These are phyloP conservation scores for Megalops cyprinoides DNA, from an alignment of 2,797 vertebrate species.

Conservation along the genomic window DNA sequence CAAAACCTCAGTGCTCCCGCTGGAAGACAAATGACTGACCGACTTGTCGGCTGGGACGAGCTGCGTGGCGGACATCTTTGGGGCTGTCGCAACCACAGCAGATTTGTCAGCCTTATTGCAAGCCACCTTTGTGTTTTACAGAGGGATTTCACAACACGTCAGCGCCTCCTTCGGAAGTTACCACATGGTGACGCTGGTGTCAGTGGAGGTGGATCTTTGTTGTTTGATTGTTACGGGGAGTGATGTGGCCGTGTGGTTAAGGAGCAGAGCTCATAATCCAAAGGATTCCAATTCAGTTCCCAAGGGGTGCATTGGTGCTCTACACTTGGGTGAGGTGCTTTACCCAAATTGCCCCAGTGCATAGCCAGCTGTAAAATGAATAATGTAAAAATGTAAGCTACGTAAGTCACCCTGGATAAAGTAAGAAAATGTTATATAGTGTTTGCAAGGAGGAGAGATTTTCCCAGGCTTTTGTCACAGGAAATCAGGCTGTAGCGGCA, in stretches of 20 bases:
- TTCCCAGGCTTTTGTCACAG: background rate
- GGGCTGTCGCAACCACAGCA: background rate
- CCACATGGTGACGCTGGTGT: background rate
- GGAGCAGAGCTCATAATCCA: too few species aligned
- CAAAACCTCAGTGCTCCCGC: background rate
- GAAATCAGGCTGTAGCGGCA: background rate
- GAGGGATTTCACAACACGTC: background rate
- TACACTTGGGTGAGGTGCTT: too few species aligned
- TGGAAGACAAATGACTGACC: background rate
- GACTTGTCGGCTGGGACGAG: background rate
- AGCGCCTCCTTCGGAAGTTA: background rate
- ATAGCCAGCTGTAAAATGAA: too few species aligned
- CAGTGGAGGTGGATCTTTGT: background rate
- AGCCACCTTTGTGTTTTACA: too few species aligned
- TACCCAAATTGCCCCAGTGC: too few species aligned
- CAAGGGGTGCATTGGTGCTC: too few species aligned
- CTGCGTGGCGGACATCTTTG: background rate
- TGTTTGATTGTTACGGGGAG: too few species aligned
- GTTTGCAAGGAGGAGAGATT: background rate
- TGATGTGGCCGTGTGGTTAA: too few species aligned
- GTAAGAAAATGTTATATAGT: too few species aligned
- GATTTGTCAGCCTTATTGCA: background rate
- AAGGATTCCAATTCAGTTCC: too few species aligned
- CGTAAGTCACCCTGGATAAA: too few species aligned
- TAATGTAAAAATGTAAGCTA: too few species aligned